Evolutionary conservation across 2,113 vertebrate species (phyloP), one percentile per base, ranked within the genome.

Genomic region (Mola mola): DNA sequence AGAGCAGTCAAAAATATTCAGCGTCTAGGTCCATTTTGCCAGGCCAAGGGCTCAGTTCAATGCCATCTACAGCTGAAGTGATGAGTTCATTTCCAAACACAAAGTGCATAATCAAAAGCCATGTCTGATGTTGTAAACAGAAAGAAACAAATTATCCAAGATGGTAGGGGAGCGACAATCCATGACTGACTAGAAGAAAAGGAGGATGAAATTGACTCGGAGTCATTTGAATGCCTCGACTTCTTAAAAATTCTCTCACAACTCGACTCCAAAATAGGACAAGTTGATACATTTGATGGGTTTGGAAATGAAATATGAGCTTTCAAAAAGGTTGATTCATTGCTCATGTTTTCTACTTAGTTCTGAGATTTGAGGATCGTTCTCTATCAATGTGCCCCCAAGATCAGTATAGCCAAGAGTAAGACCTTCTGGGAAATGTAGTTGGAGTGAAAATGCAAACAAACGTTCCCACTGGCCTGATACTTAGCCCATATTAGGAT

Each of bases 101-200:
- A 57, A 81, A 83, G 81, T 73, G 55, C 44, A 76, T 79, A 79
- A 86, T 82, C 78, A 83, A 74, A 86, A 81, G 62, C 71, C 82
- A 79, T 81, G 81, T 86, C 83, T 84, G 79, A 85, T 85, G 71
- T 82, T 79, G 79, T 82, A 82, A 89, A 90, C 78, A 87, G 60
- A 74, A 67, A 70, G 72, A 79, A 87, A 85, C 74, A 87, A 87
- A 88, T 90, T 86, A 81, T 68, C 72, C 66, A 78, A 28, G 38
- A 87, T 75, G 60, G 70, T 63, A 59, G 72, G 63, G 65, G 48
- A 62, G 80, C 51, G 44, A 83, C 80, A 85, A 83, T 78, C 67
- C 74, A 81, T 83, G 81, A 84, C 64, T 71, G 78, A 86, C 79
- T 66, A 36, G 65, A 83, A 71, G 67, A 86, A 79, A 78, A 78